These are phyloP conservation scores for Uria lomvia DNA, from an alignment of 2,113 vertebrate genomes.

Conservation along the genomic window DNA sequence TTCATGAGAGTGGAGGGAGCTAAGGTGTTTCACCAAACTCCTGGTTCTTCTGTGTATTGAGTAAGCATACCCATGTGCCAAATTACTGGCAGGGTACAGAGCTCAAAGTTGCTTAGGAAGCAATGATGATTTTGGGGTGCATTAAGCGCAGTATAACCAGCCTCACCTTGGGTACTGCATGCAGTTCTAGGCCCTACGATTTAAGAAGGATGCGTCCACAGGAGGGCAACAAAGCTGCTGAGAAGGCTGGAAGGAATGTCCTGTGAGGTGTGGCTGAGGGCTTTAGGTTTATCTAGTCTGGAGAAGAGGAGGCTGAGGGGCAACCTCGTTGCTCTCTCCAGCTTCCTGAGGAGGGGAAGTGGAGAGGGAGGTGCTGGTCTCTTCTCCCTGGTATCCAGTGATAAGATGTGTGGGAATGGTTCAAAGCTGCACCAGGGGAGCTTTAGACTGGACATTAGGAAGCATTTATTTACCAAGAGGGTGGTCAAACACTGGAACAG, in stretches of 20 bases:
- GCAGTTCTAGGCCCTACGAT: not conserved
- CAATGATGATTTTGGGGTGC: not conserved
- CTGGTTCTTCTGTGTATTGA: not conserved
- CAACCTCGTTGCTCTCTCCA: not conserved
- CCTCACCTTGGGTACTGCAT: not conserved
- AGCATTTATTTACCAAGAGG: not conserved
- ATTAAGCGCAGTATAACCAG: not conserved
- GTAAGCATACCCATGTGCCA: not conserved
- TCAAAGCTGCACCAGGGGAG: not conserved
- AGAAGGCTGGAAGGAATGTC: not conserved
- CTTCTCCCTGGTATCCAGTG: not conserved
- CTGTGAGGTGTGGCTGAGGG: not conserved
- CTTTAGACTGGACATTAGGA: not conserved
- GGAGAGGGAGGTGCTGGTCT: not conserved
- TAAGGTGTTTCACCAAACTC: not conserved
- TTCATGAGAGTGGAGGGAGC: not conserved
- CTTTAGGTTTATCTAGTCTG: not conserved
- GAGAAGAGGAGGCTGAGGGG: not conserved
- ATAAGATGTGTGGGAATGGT: rapidly evolving
- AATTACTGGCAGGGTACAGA: not conserved
- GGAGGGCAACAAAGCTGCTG: not conserved
- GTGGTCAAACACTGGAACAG: not conserved
- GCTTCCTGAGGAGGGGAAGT: not conserved
- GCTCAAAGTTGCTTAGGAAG: not conserved
- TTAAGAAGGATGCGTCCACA: not conserved